Conservation (phyloP, 2,797 vertebrate species). For the Sarcoramphus papa region DNA sequence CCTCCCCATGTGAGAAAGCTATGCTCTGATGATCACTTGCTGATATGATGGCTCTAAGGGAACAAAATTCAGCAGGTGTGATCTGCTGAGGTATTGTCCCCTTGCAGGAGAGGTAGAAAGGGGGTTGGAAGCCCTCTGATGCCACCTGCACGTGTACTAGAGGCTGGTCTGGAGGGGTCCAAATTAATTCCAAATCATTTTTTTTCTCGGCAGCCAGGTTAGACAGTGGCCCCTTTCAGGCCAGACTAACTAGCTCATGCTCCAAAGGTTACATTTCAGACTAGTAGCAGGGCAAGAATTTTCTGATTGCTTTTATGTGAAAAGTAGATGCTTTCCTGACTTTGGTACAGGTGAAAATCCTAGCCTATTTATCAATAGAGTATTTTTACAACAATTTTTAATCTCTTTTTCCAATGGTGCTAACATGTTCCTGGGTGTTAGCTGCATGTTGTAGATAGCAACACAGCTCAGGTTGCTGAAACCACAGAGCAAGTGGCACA, state of each 20-base stretch:
- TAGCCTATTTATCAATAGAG: not conserved
- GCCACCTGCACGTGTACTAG: rapidly evolving
- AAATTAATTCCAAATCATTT: not conserved
- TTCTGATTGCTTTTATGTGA: not conserved
- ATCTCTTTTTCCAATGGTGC: not conserved
- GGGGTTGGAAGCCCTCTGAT: not conserved
- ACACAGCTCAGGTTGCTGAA: not conserved
- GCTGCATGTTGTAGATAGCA: not conserved
- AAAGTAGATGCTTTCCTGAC: not conserved
- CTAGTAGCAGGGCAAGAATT: not conserved
- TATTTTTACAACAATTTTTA: not conserved
- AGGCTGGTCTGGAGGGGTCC: not conserved
- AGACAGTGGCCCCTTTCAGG: not conserved
- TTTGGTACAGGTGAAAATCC: not conserved
- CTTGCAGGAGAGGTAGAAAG: not conserved
- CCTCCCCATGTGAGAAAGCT: not conserved
- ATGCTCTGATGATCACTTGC: not conserved
- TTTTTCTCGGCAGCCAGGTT: not conserved
- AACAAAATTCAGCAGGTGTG: not conserved
- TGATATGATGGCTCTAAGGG: not conserved
- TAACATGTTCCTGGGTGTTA: not conserved
- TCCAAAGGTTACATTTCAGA: not conserved
- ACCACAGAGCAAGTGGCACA: not conserved
- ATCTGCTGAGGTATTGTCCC: not conserved
- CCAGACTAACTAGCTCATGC: not conserved